Evolutionary conservation across 2,888 invertebrate species (phyloP).

Genomic region (Thera britannica): DNA sequence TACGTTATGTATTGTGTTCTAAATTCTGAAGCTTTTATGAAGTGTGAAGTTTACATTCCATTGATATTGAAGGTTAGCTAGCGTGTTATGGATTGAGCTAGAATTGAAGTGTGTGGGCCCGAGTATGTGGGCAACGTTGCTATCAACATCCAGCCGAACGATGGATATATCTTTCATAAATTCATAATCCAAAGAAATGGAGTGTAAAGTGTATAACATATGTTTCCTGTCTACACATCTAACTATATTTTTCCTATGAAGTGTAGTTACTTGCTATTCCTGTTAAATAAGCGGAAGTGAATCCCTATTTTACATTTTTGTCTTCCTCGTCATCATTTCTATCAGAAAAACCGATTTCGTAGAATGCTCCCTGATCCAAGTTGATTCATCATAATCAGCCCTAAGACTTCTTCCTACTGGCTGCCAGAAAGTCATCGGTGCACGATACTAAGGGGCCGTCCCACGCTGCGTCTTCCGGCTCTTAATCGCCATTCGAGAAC

Average conservation of each 20-base stretch:
- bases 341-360: slow-evolving; percentile 14
- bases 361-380: background rate
- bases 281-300: slow-evolving; percentile 57
- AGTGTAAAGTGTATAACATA: slow-evolving; percentile 42
- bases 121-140: slow-evolving; percentile 41
- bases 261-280: slow-evolving; percentile 58
- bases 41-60: slow-evolving; percentile 34
- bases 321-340: slow-evolving; percentile 46
- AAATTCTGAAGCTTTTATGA: slow-evolving; percentile 34
- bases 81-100: slow-evolving; percentile 35
- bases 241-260: slow-evolving; percentile 54
- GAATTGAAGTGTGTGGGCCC: slow-evolving; percentile 40
- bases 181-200: slow-evolving; percentile 40
- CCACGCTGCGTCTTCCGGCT: background rate
- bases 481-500: background rate
- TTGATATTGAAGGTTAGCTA: slow-evolving; percentile 37
- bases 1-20: slow-evolving; percentile 23
- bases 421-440: background rate
- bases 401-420: background rate
- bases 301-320: slow-evolving; percentile 51
- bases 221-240: slow-evolving; percentile 45
- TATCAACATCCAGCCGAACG: slow-evolving; percentile 30
- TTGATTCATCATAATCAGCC: slow-evolving; percentile 3
- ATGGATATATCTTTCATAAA: slow-evolving; percentile 35
- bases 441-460: background rate